A percentile compares a stretch with the other conserved stretches of the same genome.
phyloP scores from a whole-genome alignment of 2,888 invertebrate genomes.

The Miltochrista miniata region DNA sequence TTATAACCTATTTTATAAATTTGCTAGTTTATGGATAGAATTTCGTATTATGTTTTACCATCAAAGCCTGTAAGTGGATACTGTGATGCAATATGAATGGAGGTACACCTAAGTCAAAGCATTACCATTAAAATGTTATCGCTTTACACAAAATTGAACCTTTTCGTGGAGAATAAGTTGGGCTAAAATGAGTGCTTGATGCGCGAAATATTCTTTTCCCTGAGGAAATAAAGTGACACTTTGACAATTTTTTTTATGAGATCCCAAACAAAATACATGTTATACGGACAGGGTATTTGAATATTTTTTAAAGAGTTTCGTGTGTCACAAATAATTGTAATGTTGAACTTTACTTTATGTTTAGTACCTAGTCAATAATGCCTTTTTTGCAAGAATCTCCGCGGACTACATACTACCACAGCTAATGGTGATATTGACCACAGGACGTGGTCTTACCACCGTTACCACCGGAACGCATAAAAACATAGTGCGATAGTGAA shows the following conservation, averaged over 20 bases:
- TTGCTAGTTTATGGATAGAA: constrained; percentile 43
- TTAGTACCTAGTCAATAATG: too few species aligned
- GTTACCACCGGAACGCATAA: too few species aligned
- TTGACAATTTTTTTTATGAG: constrained; percentile 24
- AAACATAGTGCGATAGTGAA: too few species aligned
- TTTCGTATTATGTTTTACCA: constrained; percentile 38
- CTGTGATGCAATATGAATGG: constrained; percentile 46
- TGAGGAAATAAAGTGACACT: constrained; percentile 43
- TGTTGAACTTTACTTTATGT: too few species aligned
- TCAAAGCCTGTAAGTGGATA: constrained; percentile 41
- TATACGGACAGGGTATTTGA: constrained; percentile 4
- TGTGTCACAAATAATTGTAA: neutral
- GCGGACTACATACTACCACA: too few species aligned
- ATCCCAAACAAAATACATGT: constrained; percentile 4
- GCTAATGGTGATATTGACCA: too few species aligned
- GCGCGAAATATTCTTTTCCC: constrained; percentile 39
- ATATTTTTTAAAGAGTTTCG: neutral
- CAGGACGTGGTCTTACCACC: too few species aligned
- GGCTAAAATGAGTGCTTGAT: constrained; percentile 50
- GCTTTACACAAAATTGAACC: constrained; percentile 60
- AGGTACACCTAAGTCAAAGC: constrained; percentile 45
- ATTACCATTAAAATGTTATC: constrained; percentile 68
- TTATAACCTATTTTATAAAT: constrained; percentile 21
- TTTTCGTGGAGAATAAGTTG: constrained; percentile 56
- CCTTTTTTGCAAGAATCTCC: too few species aligned